A percentile compares a stretch with the other conserved stretches of the same genome.
Evolutionary conservation across 2,113 vertebrate genomes (phyloP).

Genomic region (Cinclus mexicanus): DNA sequence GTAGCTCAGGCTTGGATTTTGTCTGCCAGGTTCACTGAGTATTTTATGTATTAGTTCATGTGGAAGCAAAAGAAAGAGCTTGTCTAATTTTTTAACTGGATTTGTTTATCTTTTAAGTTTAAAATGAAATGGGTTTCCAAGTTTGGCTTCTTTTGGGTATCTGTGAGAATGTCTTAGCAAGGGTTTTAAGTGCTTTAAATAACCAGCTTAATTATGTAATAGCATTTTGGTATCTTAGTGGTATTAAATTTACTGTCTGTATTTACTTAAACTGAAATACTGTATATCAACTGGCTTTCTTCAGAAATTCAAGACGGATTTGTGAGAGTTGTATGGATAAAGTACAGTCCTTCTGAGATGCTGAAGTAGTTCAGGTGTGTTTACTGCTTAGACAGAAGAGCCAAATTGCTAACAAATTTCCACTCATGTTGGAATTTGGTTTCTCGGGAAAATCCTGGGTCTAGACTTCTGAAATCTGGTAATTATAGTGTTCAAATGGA

Average conservation of each 20-base stretch:
- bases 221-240: background rate
- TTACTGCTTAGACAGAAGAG: background rate
- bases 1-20: background rate
- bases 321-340: background rate
- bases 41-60: background rate
- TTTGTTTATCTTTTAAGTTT: background rate
- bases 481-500: background rate
- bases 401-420: background rate
- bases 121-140: background rate
- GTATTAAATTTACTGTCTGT: background rate
- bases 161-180: background rate
- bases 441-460: background rate
- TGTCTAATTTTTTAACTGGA: background rate
- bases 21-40: background rate
- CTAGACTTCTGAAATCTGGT: background rate
- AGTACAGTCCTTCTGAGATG: background rate
- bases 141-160: background rate
- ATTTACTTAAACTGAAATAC: background rate
- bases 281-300: background rate
- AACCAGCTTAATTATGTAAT: constrained; percentile 32
- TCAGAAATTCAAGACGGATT: background rate
- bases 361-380: background rate
- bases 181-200: constrained; percentile 49
- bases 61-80: background rate
- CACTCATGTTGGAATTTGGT: background rate